Percentiles rank a stretch among this genome's conserved stretches.
These are phyloP conservation scores for Homalodisca vitripennis DNA, from an alignment of 1,140 invertebrate species.

Conservation along the genomic window DNA sequence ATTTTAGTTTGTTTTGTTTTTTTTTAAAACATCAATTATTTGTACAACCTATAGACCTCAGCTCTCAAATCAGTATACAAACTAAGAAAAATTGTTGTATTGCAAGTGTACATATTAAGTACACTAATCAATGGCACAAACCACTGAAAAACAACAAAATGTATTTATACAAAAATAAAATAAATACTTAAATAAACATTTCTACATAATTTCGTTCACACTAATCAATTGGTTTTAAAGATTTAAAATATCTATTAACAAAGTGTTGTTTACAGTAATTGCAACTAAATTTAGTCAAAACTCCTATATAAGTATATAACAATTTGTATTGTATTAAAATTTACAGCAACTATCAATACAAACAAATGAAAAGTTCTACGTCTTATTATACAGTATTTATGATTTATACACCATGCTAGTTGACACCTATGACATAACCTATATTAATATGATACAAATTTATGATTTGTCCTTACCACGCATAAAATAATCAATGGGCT, in stretches of 20 bases:
- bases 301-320: constrained; percentile 21
- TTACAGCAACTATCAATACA: constrained; percentile 17
- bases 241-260: constrained; percentile 3
- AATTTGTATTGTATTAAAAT: constrained; percentile 24
- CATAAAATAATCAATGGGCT: constrained; percentile 1
- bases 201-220: not conserved
- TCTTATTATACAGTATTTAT: constrained; percentile 21
- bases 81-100: constrained; percentile 9
- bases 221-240: not conserved
- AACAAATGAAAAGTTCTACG: constrained; percentile 20
- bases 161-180: constrained; percentile 23
- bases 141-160: not conserved
- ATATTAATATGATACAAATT: not conserved
- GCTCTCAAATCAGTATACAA: not conserved
- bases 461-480: constrained; percentile 24
- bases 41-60: not conserved
- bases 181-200: constrained; percentile 21
- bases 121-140: constrained; percentile 21
- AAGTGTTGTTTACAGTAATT: constrained; percentile 15
- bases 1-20: not conserved
- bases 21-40: constrained; percentile 6
- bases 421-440: not conserved
- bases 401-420: constrained; percentile 5
- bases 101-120: constrained; percentile 19
- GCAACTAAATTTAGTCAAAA: constrained; percentile 24